Evolutionary conservation across 2,797 vertebrate species (phyloP).

Genomic region (Liasis olivaceus): DNA sequence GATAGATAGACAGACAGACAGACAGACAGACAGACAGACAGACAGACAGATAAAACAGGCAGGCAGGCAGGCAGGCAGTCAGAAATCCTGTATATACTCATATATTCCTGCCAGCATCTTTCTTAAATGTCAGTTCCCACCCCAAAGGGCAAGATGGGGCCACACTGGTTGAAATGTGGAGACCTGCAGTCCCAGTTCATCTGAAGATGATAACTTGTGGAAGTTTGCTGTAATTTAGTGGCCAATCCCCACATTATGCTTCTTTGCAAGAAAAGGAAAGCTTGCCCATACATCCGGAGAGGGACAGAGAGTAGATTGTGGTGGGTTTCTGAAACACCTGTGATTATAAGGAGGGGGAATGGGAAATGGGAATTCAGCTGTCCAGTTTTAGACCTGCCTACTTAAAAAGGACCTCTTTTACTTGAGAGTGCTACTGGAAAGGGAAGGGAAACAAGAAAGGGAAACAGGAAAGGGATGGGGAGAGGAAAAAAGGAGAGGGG

Average conservation of each 20-base stretch:
- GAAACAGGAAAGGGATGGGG: not conserved
- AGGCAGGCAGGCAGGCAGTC: too few species aligned
- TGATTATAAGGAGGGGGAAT: not conserved
- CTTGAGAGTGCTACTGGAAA: not conserved
- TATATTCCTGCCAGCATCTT: too few species aligned
- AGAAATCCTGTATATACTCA: too few species aligned
- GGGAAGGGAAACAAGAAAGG: not conserved
- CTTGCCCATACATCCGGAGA: not conserved
- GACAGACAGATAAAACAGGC: too few species aligned
- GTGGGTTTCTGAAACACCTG: not conserved
- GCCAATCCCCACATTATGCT: not conserved
- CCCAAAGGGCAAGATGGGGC: not conserved
- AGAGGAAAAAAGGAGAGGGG: not conserved
- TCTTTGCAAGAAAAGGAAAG: not conserved
- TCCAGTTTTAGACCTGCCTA: not conserved
- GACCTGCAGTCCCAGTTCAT: not conserved
- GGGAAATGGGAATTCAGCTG: not conserved
- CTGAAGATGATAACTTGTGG: not conserved
- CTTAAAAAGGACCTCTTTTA: not conserved
- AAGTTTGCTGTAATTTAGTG: not conserved
- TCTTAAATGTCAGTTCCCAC: not conserved
- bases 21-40: too few species aligned
- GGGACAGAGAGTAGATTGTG: not conserved
- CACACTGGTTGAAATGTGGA: not conserved
- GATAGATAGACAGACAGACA: too few species aligned